A percentile compares a stretch with the other conserved stretches of the same genome.
These are phyloP conservation scores for Papilio gigon DNA, from an alignment of 2,888 invertebrate species.

Conservation along the genomic window DNA sequence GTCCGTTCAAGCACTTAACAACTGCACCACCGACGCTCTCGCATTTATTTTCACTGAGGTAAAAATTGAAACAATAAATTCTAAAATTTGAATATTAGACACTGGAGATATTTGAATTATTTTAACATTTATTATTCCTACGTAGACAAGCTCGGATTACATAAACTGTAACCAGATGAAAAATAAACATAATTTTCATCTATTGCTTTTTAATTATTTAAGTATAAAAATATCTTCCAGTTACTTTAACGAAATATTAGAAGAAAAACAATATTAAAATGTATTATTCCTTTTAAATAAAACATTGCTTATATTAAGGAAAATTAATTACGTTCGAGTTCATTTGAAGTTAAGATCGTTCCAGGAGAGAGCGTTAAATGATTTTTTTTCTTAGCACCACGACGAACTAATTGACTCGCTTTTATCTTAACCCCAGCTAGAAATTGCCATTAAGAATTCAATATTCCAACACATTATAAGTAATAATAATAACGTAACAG, in stretches of 20 bases:
- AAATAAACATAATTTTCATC: background rate
- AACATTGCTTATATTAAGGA: slow-evolving; percentile 19
- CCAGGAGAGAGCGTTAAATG: slow-evolving; percentile 22
- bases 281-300: slow-evolving; percentile 12
- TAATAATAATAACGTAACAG: background rate
- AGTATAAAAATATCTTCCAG: background rate
- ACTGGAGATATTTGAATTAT: slow-evolving; percentile 27
- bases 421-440: slow-evolving; percentile 15
- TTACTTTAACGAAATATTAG: background rate
- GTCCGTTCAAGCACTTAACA: background rate
- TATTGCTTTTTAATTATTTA: background rate
- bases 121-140: slow-evolving; percentile 13
- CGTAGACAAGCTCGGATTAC: background rate
- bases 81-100: slow-evolving; percentile 14
- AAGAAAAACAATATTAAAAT: background rate
- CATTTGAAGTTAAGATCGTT: slow-evolving; percentile 21
- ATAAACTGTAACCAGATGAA: background rate
- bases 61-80: slow-evolving; percentile 22
- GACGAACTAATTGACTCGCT: slow-evolving; percentile 24
- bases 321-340: slow-evolving; percentile 29
- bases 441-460: slow-evolving; percentile 21
- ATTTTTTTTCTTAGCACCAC: slow-evolving; percentile 22
- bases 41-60: slow-evolving; percentile 7
- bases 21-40: too few relatives aligned
- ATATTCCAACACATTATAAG: background rate